Evolutionary conservation across 1,140 invertebrate genomes (phyloP), one percentile per base, ranked within the genome.

Genomic region (Frieseomelitta varia): DNA sequence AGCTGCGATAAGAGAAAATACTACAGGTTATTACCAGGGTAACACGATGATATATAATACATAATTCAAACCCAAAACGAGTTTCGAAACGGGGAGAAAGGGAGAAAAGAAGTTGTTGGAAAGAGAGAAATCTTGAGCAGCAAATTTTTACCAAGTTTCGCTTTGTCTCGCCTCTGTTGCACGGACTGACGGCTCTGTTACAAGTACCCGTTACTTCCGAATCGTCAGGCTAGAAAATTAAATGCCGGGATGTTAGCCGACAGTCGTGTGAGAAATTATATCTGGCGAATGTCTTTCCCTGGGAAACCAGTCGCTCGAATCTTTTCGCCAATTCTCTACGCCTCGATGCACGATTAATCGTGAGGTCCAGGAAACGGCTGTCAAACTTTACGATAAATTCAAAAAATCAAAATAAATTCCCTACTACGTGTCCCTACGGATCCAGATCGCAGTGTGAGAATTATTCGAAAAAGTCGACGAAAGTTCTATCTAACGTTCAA

Each of bases 401-500:
- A 21, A 17, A 67, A 34, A 67, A 34, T 12, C 27, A 11, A 47
- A 47, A 47, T 47, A 47, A 47, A 47, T 8, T 47, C 39, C 8
- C 6, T 47, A 47, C 39, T 30, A 30, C n/a, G 39, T 39, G 39
- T 4, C 39, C 39, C 39, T 39, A 39, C 39, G 39, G 39, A 47
- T 47, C 6, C 39, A 47, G 8, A 47, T 47, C 39, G 39, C 39
- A 63, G 14, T 53, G 6, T 24, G 51, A 30, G 15, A 34, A 21
- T 72, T 56, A 56, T 56, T 73, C 34, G 2, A 8, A 27, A 34
- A 30, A 24, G 2, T 76, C 34, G 58, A 65, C 67, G n/a, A 84
- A 87, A 88, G 85, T 78, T 82, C 79, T n/a, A 55, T 12, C 39
- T 17, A 55, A 63, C 34, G 69, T 39, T 14, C 34, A 61, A 19